phyloP scores from a whole-genome alignment of 2,888 invertebrate genomes.

The Thymelicus sylvestris region DNA sequence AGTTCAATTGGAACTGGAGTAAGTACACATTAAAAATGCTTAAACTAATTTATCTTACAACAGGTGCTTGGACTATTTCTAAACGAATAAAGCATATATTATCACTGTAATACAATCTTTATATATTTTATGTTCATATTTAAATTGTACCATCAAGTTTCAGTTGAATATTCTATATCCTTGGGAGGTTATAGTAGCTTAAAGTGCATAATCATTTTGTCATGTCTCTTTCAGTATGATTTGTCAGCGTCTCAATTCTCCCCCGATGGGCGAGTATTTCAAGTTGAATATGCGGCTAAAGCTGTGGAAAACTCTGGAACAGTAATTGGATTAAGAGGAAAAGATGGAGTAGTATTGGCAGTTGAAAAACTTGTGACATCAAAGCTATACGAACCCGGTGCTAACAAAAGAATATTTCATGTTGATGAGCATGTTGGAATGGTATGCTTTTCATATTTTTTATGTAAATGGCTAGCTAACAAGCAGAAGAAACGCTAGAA shows the following conservation, averaged over 20 bases:
- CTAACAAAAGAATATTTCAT: slow-evolving; percentile 96
- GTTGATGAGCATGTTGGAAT: slow-evolving; percentile 98
- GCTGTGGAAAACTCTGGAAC: slow-evolving; percentile 99
- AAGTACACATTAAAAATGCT: slow-evolving; percentile 71
- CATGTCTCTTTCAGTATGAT: slow-evolving; percentile 92
- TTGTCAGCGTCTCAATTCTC: slow-evolving; percentile 99
- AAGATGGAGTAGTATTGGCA: slow-evolving; percentile 98
- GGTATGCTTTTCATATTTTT: slow-evolving; percentile 76
- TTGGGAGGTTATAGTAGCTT: slow-evolving; percentile 31
- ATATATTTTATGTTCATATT: background rate
- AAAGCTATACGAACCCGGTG: slow-evolving; percentile 95
- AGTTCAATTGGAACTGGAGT: slow-evolving; percentile 98
- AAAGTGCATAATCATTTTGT: slow-evolving; percentile 46
- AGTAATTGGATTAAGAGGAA: slow-evolving; percentile 96
- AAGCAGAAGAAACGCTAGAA: no score
- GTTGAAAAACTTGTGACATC: slow-evolving; percentile 98
- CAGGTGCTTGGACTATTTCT: background rate
- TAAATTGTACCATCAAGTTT: background rate
- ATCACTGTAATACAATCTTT: no score
- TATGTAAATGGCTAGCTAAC: no score
- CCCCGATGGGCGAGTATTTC: slow-evolving; percentile 99
- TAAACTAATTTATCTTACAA: background rate
- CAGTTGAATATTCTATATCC: background rate
- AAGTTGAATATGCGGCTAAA: slow-evolving; percentile 99
- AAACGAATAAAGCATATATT: background rate